Percentiles rank a stretch among this genome's conserved stretches.
phyloP scores from a whole-genome alignment of 2,797 vertebrate species.

The Vireo griseus region DNA sequence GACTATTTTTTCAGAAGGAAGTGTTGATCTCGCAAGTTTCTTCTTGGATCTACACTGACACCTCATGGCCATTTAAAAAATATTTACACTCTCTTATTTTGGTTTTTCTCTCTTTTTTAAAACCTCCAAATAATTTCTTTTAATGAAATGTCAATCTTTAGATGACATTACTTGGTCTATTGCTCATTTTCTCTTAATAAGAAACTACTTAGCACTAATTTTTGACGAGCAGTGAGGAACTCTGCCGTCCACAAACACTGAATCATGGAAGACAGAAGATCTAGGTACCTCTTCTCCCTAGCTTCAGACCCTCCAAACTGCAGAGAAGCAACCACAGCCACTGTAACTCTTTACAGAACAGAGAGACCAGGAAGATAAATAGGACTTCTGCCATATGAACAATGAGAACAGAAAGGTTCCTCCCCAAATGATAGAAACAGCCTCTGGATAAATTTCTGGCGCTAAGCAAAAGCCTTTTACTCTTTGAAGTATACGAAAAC shows the following conservation, averaged over 20 bases:
- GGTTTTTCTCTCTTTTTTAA: not conserved
- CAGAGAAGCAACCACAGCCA: not conserved
- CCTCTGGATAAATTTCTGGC: not conserved
- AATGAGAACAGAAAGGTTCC: not conserved
- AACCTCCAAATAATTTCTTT: not conserved
- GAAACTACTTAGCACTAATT: not conserved
- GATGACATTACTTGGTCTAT: not conserved
- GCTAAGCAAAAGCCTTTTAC: not conserved
- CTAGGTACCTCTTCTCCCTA: not conserved
- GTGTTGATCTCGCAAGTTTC: not conserved
- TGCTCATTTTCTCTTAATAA: not conserved
- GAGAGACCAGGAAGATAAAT: not conserved
- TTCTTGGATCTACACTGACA: slow-evolving; percentile 35
- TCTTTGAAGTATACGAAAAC: not conserved
- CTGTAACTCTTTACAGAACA: not conserved
- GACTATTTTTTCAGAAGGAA: not conserved
- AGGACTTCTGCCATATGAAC: not conserved
- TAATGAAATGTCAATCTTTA: not conserved
- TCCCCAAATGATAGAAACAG: not conserved
- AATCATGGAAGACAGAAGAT: not conserved
- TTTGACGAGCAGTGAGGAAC: not conserved
- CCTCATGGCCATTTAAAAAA: not conserved
- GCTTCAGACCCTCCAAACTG: not conserved
- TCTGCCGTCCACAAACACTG: not conserved
- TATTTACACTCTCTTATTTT: rapidly evolving